Percentiles rank a stretch among this genome's conserved stretches.
phyloP scores from a whole-genome alignment of 1,140 invertebrate species.

The Lethrus apterus region DNA sequence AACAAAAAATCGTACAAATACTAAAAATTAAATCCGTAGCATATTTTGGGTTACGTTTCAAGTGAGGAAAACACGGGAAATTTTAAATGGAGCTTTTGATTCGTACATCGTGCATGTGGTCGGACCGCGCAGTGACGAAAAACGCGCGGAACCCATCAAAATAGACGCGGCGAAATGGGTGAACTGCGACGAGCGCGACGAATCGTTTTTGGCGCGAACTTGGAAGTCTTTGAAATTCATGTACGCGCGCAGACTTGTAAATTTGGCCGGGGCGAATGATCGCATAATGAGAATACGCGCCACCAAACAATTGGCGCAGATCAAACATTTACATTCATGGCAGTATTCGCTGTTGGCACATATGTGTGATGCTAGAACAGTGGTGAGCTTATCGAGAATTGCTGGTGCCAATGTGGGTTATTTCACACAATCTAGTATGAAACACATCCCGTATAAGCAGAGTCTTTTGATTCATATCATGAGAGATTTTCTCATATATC shows the following conservation, averaged over 20 bases:
- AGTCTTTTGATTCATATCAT: conserved; percentile 48
- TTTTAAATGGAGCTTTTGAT: conserved; percentile 34
- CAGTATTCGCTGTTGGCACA: conserved; percentile 57
- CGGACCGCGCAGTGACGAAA: conserved; percentile 15
- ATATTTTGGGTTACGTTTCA: conserved; percentile 33
- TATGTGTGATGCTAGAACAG: conserved; percentile 56
- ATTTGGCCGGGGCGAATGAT: conserved; percentile 40
- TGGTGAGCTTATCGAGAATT: conserved; percentile 53
- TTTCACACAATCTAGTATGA: conserved; percentile 56
- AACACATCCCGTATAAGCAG: conserved; percentile 42
- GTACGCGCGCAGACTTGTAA: conserved; percentile 43
- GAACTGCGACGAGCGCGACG: conserved; percentile 10
- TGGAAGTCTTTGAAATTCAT: conserved; percentile 45
- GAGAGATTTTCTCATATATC: conserved; percentile 46
- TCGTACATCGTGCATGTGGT: conserved; percentile 28
- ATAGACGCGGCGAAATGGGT: conserved; percentile 16
- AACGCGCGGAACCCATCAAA: not conserved
- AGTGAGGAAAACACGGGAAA: conserved; percentile 30
- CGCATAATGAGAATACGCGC: conserved; percentile 41
- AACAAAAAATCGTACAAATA: not conserved
- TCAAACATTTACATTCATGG: conserved; percentile 45
- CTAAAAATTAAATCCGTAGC: conserved; percentile 20
- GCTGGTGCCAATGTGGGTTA: conserved; percentile 50
- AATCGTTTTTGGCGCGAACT: conserved; percentile 1
- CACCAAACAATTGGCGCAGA: conserved; percentile 37